Conservation (phyloP, 2,113 vertebrate genomes). For the Oryzias woworae region DNA sequence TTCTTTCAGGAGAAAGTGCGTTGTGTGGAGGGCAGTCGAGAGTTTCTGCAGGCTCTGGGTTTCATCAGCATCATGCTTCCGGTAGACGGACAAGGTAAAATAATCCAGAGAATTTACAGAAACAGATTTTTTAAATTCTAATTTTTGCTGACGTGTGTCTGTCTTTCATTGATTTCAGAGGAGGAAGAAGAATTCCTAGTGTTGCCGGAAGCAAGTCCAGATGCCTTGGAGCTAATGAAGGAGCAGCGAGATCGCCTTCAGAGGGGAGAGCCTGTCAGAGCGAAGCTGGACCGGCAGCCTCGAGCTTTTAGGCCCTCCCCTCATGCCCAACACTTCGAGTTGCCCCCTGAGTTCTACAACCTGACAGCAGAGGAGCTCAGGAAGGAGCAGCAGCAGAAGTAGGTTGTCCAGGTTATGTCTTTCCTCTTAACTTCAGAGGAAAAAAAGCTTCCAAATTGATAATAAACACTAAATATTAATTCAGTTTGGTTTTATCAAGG, state of each 20-base stretch:
- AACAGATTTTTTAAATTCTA: neutral
- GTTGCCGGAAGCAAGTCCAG: conserved; percentile 75
- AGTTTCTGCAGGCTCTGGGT: conserved; percentile 87
- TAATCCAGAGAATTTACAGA: neutral
- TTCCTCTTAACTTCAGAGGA: too few species aligned
- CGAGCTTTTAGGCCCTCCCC: conserved; percentile 79
- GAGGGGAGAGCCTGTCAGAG: conserved; percentile 82
- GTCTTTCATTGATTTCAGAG: conserved; percentile 70
- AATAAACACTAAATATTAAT: too few species aligned
- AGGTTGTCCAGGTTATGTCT: neutral
- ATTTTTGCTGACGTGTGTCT: neutral
- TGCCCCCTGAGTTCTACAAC: conserved; percentile 89
- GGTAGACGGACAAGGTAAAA: conserved; percentile 84
- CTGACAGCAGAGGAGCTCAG: conserved; percentile 86
- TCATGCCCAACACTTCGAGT: conserved; percentile 83
- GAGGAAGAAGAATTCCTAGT: conserved; percentile 85
- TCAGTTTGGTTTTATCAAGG: too few species aligned
- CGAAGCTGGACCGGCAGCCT: conserved; percentile 83
- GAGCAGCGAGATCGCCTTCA: conserved; percentile 80
- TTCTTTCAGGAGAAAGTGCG: conserved; percentile 85
- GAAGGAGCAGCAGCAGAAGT: conserved; percentile 86
- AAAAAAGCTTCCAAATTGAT: too few species aligned
- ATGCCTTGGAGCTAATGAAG: conserved; percentile 77
- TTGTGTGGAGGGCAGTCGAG: conserved; percentile 84
- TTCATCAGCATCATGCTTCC: conserved; percentile 81